A percentile compares a stretch with the other conserved stretches of the same genome.
These are phyloP conservation scores for Sciurus niger DNA, from an alignment of 2,113 vertebrate genomes.

Conservation along the genomic window DNA sequence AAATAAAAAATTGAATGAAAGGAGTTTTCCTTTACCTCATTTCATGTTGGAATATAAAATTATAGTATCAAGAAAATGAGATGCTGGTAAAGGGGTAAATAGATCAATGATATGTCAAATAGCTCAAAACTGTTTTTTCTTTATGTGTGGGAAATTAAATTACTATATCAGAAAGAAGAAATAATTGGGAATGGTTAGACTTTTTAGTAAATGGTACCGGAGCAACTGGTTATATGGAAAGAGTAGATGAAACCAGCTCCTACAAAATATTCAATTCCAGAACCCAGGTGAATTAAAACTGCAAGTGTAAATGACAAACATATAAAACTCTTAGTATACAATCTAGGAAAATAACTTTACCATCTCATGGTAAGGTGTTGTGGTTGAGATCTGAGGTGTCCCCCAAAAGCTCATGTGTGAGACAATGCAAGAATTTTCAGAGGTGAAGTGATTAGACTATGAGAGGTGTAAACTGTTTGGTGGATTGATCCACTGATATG, in stretches of 20 bases:
- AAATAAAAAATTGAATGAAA: not conserved
- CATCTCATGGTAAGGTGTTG: not conserved
- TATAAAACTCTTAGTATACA: not conserved
- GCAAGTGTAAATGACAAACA: not conserved
- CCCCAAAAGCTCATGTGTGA: too few relatives aligned
- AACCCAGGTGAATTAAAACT: not conserved
- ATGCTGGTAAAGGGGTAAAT: not conserved
- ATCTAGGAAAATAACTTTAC: too few relatives aligned
- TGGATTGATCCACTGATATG: too few relatives aligned
- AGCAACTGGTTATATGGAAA: not conserved
- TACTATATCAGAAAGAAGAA: not conserved
- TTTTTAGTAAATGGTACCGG: not conserved
- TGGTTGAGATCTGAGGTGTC: too few relatives aligned
- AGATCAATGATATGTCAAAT: not conserved
- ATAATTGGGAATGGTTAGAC: not conserved
- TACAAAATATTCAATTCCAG: not conserved
- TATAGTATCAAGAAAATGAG: too few relatives aligned
- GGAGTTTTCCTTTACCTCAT: not conserved
- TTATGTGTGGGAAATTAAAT: not conserved
- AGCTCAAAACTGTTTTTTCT: not conserved
- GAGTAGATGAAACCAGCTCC: not conserved
- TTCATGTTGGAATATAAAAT: not conserved
- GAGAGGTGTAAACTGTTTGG: too few relatives aligned
- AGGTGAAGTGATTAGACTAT: too few relatives aligned
- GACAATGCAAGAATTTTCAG: too few relatives aligned